These are phyloP conservation scores for Epizoanthus stellaris DNA, from an alignment of 92 coral and sea anemone species.

Conservation along the genomic window DNA sequence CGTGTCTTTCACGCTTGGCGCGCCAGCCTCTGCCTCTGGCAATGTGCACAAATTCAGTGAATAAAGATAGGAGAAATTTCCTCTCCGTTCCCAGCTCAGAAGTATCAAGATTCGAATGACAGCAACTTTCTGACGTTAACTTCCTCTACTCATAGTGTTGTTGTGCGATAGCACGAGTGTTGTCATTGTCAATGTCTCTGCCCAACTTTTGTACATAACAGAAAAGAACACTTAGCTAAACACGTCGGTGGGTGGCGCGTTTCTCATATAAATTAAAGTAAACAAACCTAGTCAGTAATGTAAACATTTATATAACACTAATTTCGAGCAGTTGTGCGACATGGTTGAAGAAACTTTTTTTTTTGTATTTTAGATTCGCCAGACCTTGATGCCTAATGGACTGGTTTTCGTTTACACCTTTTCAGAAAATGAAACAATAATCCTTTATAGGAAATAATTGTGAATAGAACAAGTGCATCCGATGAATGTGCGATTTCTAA, in stretches of 20 bases:
- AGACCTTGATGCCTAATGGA: no score
- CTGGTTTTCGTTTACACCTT: no score
- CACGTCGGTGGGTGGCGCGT: constrained; percentile 16
- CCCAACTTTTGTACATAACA: not conserved
- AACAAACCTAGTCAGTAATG: constrained; percentile 7
- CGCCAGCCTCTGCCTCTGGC: not conserved
- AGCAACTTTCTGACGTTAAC: not conserved
- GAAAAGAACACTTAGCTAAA: constrained; percentile 7
- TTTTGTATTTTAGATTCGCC: no score
- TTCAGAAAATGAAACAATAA: no score
- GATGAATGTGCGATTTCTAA: not conserved
- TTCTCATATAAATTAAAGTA: constrained; percentile 32
- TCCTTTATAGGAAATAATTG: no score
- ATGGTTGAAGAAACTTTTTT: not conserved
- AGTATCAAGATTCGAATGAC: not conserved
- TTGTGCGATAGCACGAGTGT: not conserved
- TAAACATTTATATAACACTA: constrained; percentile 21
- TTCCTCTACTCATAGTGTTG: not conserved
- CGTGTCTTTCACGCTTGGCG: not conserved
- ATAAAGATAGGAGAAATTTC: not conserved
- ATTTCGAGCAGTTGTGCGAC: not conserved
- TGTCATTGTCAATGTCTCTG: not conserved
- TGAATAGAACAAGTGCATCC: no score
- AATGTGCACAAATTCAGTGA: not conserved
- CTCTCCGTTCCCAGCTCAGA: not conserved